A percentile compares a stretch with the other conserved stretches of the same genome.
Evolutionary conservation across 2,113 vertebrate genomes (phyloP).

Genomic region (Ariopsis seemanni): DNA sequence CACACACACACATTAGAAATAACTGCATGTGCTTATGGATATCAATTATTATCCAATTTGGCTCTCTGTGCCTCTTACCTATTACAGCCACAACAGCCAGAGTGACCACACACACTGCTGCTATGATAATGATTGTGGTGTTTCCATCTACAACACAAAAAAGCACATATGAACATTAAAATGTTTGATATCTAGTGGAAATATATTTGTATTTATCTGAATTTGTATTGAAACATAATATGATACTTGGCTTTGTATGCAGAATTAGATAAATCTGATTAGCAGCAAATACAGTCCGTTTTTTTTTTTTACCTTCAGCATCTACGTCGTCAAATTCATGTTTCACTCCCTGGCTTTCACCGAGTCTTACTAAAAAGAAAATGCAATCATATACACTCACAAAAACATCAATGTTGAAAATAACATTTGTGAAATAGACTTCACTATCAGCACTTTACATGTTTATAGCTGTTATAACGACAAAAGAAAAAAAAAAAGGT

Average conservation of each 20-base stretch:
- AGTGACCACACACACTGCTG: conserved; percentile 54
- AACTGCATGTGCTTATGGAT: not conserved
- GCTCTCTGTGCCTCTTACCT: conserved; percentile 56
- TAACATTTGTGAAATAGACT: not conserved
- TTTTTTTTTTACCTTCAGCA: not conserved
- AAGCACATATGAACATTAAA: not conserved
- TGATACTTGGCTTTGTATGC: not conserved
- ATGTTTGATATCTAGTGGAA: too few species aligned
- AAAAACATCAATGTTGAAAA: not conserved
- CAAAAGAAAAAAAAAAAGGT: not conserved
- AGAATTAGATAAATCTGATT: not conserved
- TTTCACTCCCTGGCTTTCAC: not conserved
- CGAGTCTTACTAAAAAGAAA: not conserved
- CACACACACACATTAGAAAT: not conserved
- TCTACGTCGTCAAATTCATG: not conserved
- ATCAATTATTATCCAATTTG: not conserved
- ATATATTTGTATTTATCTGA: too few species aligned
- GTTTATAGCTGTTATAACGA: not conserved
- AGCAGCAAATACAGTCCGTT: not conserved
- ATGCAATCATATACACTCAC: not conserved
- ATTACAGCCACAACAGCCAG: conserved; percentile 57
- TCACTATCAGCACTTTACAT: not conserved
- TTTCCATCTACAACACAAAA: conserved; percentile 55
- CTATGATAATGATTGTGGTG: conserved; percentile 60
- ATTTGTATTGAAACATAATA: not conserved